Conservation (phyloP, 1,140 invertebrate species). For the Macrobrachium nipponense region DNA sequence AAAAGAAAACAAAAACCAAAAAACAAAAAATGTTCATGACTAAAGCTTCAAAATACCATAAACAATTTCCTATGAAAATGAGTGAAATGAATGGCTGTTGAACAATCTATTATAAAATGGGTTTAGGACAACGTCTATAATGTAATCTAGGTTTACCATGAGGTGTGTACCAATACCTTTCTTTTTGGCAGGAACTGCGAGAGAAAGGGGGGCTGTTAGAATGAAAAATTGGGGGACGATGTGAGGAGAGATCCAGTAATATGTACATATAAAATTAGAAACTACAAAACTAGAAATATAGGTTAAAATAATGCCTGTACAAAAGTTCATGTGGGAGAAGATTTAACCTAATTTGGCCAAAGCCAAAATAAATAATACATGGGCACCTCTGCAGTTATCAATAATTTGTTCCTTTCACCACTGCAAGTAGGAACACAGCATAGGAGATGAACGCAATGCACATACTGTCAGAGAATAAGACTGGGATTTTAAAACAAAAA, state of each 20-base stretch:
- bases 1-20: too few relatives aligned
- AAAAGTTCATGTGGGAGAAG: slow-evolving; percentile 23
- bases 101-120: slow-evolving; percentile 60
- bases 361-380: slow-evolving; percentile 36
- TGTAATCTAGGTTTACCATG: slow-evolving; percentile 64
- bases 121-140: slow-evolving; percentile 62
- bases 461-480: too few relatives aligned
- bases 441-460: too few relatives aligned
- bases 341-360: slow-evolving; percentile 19
- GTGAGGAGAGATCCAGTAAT: slow-evolving; percentile 62
- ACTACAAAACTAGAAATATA: slow-evolving; percentile 52
- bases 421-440: neutral
- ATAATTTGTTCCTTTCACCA: neutral
- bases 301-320: slow-evolving; percentile 34
- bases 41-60: slow-evolving; percentile 60
- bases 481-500: too few relatives aligned
- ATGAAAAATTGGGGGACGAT: slow-evolving; percentile 61
- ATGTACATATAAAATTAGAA: slow-evolving; percentile 54
- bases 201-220: slow-evolving; percentile 65
- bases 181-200: slow-evolving; percentile 64
- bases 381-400: slow-evolving; percentile 45
- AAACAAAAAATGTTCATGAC: neutral
- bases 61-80: slow-evolving; percentile 56
- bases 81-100: slow-evolving; percentile 52
- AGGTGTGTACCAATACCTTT: slow-evolving; percentile 64